A percentile compares a stretch with the other conserved stretches of the same genome.
Conservation (phyloP, 2,888 invertebrate species). For the Pocota personata region DNA sequence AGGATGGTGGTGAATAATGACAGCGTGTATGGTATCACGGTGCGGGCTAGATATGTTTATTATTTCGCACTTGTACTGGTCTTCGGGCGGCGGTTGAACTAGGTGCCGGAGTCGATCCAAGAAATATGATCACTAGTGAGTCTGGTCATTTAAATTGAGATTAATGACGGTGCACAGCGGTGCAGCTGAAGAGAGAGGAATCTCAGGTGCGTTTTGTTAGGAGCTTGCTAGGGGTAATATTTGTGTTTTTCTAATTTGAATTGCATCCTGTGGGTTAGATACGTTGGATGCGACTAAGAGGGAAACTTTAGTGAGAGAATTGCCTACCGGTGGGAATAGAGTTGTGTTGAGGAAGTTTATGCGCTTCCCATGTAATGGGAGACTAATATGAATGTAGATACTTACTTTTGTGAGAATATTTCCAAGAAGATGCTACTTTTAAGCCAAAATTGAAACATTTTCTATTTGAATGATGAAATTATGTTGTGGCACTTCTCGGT, state of each 20-base stretch:
- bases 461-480: no score
- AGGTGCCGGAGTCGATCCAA: slow-evolving; percentile 25
- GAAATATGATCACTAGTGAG: slow-evolving; percentile 55
- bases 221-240: neutral
- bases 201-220: neutral
- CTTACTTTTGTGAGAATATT: neutral
- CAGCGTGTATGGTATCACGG: slow-evolving; percentile 14
- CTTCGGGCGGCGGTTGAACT: slow-evolving; percentile 37
- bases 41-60: slow-evolving; percentile 31
- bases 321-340: neutral
- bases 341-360: neutral
- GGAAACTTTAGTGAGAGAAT: slow-evolving; percentile 42
- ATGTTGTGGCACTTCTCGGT: no score
- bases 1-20: slow-evolving; percentile 64
- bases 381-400: neutral
- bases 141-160: slow-evolving; percentile 62
- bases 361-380: neutral
- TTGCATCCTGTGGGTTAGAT: slow-evolving; percentile 11
- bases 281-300: slow-evolving; percentile 6
- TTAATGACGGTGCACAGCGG: slow-evolving; percentile 45
- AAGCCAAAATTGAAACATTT: no score
- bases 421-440: neutral
- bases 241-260: slow-evolving; percentile 1
- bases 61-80: slow-evolving; percentile 48
- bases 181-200: neutral